phyloP scores from a whole-genome alignment of 2,113 vertebrate species.

The Megaceryle maxima region DNA sequence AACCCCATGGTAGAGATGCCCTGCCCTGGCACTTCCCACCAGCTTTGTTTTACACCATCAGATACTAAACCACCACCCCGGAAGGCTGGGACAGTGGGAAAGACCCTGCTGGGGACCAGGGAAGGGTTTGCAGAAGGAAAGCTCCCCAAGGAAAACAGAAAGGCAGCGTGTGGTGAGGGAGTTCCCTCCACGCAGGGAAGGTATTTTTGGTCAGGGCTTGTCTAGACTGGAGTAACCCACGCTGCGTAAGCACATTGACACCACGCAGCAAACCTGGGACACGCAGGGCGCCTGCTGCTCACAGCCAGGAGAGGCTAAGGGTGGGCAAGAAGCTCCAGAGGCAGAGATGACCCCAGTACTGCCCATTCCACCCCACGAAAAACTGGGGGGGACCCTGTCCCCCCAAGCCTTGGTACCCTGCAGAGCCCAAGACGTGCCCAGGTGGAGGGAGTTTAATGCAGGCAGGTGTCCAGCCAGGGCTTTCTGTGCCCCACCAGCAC shows the following conservation, averaged over 20 bases:
- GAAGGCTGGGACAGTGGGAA: neutral
- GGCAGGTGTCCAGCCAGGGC: neutral
- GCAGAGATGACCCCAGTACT: neutral
- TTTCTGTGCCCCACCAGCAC: rapidly evolving
- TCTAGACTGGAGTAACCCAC: slow-evolving; percentile 26
- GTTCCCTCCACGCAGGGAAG: neutral
- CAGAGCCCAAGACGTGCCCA: neutral
- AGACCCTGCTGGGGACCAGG: neutral
- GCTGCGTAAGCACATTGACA: neutral
- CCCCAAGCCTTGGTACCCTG: too few relatives aligned
- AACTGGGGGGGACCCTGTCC: too few relatives aligned
- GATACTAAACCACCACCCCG: neutral
- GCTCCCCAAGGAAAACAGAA: neutral
- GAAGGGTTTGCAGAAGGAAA: neutral
- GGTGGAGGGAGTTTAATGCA: neutral
- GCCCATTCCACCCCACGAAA: neutral
- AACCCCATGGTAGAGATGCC: neutral
- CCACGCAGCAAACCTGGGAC: neutral
- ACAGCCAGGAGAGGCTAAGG: rapidly evolving
- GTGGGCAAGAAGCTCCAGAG: neutral
- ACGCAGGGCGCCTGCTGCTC: rapidly evolving
- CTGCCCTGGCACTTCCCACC: neutral
- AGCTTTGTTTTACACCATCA: neutral
- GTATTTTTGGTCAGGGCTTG: slow-evolving; percentile 43
- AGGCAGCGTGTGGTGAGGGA: neutral